Base-by-base conservation (phyloP, 2,797 vertebrate genomes). In the Harpagifer antarcticus region DNA sequence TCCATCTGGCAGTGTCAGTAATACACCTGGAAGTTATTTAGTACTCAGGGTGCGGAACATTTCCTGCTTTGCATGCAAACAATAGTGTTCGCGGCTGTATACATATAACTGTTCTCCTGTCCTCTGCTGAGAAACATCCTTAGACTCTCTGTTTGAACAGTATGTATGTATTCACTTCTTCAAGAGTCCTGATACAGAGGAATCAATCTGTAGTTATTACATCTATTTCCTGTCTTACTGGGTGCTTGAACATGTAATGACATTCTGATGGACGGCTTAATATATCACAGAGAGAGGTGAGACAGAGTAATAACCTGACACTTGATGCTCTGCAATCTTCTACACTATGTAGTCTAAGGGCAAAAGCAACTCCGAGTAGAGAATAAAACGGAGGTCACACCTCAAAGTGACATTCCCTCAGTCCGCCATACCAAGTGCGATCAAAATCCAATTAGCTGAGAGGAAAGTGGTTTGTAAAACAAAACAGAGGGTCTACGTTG, bases 1-100 rank as follows among this genome's bases (percentile, higher is more conserved):
- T 86, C 74, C 72, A 83, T 78, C 77, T 86, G 79, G 63, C 54
- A 42, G 56, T 49, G 50, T 61, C 57, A 66, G 63, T 33, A 67
- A 31, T 42, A 58, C 79, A 86, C 76, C 81, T 89, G 79, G 49
- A 86, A 68, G 74, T 81, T 68, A 66, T 81, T 50, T 73, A 86
- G 60, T 9, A 64, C 19, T 77, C 47, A 4, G 1, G 0, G 4
- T 1, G 9, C 2, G 37, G 31, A 75, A 49, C 56, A 68, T 10
- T 4, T 65, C 42, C 72, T 82, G 63, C 69, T 84, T 75, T 82
- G 79, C 42, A 76, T 90, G 78, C 88, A 79, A 83, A 86, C 53
- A 75, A 6, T n/a, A 23, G 5, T 3, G 1, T 53, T 16, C 44
- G n/a, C 33, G 13, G 31, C 7, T 72, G 2, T 47, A 31, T 42